These are phyloP conservation scores for Hylyphantes graminicola DNA, from an alignment of 1,140 invertebrate species.

Conservation along the genomic window DNA sequence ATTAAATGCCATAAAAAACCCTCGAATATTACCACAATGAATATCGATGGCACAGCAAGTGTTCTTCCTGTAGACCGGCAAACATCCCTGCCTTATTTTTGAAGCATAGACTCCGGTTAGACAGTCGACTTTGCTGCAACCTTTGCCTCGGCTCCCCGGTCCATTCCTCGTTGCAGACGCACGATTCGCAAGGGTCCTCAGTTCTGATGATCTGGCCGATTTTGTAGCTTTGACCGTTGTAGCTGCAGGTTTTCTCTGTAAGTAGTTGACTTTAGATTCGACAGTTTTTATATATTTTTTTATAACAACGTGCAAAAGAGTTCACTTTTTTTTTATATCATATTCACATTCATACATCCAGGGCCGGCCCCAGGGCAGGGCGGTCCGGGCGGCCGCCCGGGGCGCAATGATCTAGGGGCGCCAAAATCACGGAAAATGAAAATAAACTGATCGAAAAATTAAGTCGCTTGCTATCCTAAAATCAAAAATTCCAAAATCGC, in stretches of 20 bases:
- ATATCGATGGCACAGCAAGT: neutral
- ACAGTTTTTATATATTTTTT: neutral
- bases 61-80: neutral
- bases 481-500: too few species aligned
- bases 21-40: conserved; percentile 12
- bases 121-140: conserved; percentile 15
- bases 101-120: neutral
- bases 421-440: too few species aligned
- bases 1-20: neutral
- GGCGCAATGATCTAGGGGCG: too few species aligned
- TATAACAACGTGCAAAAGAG: neutral
- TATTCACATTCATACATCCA: too few species aligned
- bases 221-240: neutral
- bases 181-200: neutral
- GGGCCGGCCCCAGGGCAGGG: too few species aligned
- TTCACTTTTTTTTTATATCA: too few species aligned
- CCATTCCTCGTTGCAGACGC: neutral
- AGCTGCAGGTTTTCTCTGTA: conserved; percentile 1
- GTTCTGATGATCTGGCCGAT: neutral
- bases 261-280: neutral
- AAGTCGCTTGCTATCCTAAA: too few species aligned
- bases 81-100: neutral
- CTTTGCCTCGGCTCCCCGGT: neutral
- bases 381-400: too few species aligned
- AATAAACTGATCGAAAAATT: too few species aligned